Conservation (phyloP, 2,113 vertebrate genomes). For the Pseudopodoces humilis region DNA sequence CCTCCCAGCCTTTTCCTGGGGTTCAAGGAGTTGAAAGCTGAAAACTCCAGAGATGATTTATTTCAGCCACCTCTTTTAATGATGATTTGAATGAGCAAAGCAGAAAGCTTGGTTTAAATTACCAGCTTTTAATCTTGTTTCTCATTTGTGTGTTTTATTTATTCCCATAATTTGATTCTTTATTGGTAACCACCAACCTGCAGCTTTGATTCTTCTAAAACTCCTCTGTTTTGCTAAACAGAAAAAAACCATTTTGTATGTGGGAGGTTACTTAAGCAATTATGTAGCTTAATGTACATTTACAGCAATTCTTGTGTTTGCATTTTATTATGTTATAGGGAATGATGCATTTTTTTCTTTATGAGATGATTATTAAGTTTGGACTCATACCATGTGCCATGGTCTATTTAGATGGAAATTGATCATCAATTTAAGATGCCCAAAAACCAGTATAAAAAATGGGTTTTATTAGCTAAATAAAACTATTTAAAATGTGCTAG, state of each 20-base stretch:
- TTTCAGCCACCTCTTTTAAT: not conserved
- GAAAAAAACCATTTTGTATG: not conserved
- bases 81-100: not conserved
- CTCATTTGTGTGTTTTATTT: not conserved
- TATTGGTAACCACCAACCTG: not conserved
- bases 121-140: not conserved
- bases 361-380: conserved; percentile 39
- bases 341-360: not conserved
- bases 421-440: not conserved
- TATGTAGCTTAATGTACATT: not conserved
- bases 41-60: rapidly evolving
- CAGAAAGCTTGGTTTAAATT: not conserved
- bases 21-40: not conserved
- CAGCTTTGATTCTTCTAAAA: not conserved
- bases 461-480: conserved; percentile 1
- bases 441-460: not conserved
- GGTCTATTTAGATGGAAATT: conserved; percentile 6
- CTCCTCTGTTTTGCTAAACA: not conserved
- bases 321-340: not conserved
- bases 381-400: not conserved
- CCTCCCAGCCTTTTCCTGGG: not conserved
- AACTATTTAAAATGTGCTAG: not conserved
- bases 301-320: not conserved
- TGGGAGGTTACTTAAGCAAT: not conserved
- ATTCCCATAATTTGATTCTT: not conserved